These are phyloP conservation scores for mouse (Mus musculus) DNA, from an alignment of 2,113 vertebrate genomes.

Conservation along the genomic window GRCm39 chr9:73398001-73398500, in stretches of 20 bases:
- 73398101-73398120: neutral
- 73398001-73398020: no score
- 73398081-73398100: neutral
- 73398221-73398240: neutral
- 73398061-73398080: no score
- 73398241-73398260: neutral
- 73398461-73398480: neutral
- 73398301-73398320: neutral
- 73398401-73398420: neutral
- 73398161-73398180: neutral
- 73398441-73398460: neutral
- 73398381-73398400: neutral
- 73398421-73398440: conserved; percentile 8
- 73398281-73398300: neutral
- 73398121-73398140: neutral
- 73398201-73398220: neutral
- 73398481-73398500: neutral
- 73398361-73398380: neutral
- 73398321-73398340: neutral
- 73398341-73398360: neutral
- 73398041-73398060: no score
- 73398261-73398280: neutral
- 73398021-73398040: no score
- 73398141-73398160: neutral
- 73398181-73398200: neutral